Conservation (phyloP, 2,888 invertebrate species). For the Erebia palarica region DNA sequence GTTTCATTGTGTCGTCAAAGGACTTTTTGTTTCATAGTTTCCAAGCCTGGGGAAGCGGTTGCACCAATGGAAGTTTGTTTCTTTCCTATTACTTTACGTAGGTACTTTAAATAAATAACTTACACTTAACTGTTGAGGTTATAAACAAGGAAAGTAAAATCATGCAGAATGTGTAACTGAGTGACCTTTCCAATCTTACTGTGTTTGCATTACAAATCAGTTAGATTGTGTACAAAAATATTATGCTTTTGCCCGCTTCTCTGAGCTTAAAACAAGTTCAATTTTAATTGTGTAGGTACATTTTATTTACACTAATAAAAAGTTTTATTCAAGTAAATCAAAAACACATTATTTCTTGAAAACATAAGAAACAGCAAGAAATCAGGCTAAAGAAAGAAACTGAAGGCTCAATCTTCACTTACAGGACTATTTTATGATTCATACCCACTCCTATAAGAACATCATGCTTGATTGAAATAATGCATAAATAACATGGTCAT, state of each 20-base stretch:
- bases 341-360: too few species aligned
- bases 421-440: too few species aligned
- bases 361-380: too few species aligned
- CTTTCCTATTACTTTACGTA: not conserved
- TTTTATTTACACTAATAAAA: too few species aligned
- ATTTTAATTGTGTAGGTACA: too few species aligned
- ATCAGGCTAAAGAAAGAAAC: too few species aligned
- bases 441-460: too few species aligned
- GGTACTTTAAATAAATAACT: conserved; percentile 3
- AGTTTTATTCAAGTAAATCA: too few species aligned
- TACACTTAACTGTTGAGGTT: conserved; percentile 3
- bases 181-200: conserved; percentile 17
- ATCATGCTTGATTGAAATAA: too few species aligned
- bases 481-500: too few species aligned
- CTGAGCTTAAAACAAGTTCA: too few species aligned
- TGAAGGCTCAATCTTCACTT: too few species aligned
- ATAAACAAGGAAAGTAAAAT: conserved; percentile 18
- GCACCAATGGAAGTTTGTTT: conserved; percentile 10
- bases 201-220: conserved; percentile 24
- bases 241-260: not conserved
- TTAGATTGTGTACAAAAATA: conserved; percentile 5
- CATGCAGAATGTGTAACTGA: conserved; percentile 1
- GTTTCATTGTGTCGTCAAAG: conserved; percentile 25
- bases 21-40: conserved; percentile 34
- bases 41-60: conserved; percentile 8